A percentile compares a stretch with the other conserved stretches of the same genome.
phyloP scores from a whole-genome alignment of 1,140 invertebrate species.

The Drosophila murphyi region DNA sequence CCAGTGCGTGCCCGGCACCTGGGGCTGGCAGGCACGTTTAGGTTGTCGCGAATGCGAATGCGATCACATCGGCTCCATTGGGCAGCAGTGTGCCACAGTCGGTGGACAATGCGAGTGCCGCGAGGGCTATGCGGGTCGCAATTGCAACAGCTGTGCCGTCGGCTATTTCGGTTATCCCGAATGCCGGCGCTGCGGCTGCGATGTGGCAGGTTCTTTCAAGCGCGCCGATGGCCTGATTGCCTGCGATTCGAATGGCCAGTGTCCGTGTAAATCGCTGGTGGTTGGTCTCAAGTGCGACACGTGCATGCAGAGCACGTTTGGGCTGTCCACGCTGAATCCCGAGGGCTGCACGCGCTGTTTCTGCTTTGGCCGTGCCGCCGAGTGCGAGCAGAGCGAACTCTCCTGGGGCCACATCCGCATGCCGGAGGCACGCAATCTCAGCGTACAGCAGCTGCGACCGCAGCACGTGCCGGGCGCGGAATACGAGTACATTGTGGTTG shows the following conservation, averaged over 20 bases:
- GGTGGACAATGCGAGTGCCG: conserved; percentile 93
- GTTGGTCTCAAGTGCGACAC: conserved; percentile 92
- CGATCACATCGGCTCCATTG: conserved; percentile 88
- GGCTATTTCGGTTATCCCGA: conserved; percentile 96
- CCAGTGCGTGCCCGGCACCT: conserved; percentile 91
- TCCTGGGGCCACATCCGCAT: conserved; percentile 91
- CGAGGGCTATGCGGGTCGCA: conserved; percentile 91
- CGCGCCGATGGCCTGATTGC: conserved; percentile 88
- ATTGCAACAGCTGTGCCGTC: conserved; percentile 92
- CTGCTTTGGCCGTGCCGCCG: conserved; percentile 92
- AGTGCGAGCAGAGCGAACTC: conserved; percentile 91
- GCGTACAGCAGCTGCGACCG: conserved; percentile 85
- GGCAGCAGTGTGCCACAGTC: conserved; percentile 89
- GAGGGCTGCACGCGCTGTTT: conserved; percentile 95
- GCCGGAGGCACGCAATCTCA: conserved; percentile 86
- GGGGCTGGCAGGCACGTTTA: conserved; percentile 89
- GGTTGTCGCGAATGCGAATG: conserved; percentile 94
- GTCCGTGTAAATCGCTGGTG: conserved; percentile 90
- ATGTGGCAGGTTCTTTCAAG: conserved; percentile 88
- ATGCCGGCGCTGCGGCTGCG: conserved; percentile 93
- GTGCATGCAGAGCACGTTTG: conserved; percentile 94
- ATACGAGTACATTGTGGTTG: conserved; percentile 83
- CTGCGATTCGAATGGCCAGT: conserved; percentile 91
- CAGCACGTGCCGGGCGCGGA: conserved; percentile 60
- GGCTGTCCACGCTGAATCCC: conserved; percentile 89